phyloP scores from a whole-genome alignment of 1,140 invertebrate genomes.

The Drosophila asahinai region DNA sequence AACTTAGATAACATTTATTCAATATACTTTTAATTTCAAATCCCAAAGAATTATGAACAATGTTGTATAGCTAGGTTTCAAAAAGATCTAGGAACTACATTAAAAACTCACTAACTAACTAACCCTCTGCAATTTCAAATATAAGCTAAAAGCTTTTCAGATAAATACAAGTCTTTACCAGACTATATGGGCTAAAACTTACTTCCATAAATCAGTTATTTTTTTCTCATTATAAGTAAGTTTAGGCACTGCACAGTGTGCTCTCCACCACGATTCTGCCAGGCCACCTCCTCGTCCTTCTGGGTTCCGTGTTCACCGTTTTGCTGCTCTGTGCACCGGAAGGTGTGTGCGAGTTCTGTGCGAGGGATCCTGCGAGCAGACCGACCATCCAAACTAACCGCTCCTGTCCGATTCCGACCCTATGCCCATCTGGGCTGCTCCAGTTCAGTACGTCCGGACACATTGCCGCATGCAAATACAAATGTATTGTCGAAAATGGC shows the following conservation, averaged over 20 bases:
- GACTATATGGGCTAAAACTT: slow-evolving; percentile 24
- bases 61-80: too few relatives aligned
- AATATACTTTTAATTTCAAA: background rate
- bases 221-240: slow-evolving; percentile 38
- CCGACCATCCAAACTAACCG: slow-evolving; percentile 63
- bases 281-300: background rate
- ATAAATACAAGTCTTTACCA: slow-evolving; percentile 15
- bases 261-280: background rate
- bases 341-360: slow-evolving; percentile 65
- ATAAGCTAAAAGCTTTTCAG: background rate
- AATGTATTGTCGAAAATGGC: slow-evolving; percentile 81
- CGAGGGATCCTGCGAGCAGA: slow-evolving; percentile 44
- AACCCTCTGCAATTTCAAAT: background rate
- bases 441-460: slow-evolving; percentile 70
- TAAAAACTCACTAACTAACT: background rate
- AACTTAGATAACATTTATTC: background rate
- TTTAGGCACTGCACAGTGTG: slow-evolving; percentile 30
- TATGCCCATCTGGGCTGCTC: slow-evolving; percentile 41
- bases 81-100: too few relatives aligned
- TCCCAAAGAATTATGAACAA: too few relatives aligned
- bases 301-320: slow-evolving; percentile 34
- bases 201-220: slow-evolving; percentile 45
- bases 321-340: slow-evolving; percentile 70
- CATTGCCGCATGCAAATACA: slow-evolving; percentile 80
- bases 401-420: slow-evolving; percentile 42